Percentiles rank a stretch among this genome's conserved stretches.
Evolutionary conservation across 2,888 invertebrate species (phyloP).

Genomic region (Vesta saturnalis): DNA sequence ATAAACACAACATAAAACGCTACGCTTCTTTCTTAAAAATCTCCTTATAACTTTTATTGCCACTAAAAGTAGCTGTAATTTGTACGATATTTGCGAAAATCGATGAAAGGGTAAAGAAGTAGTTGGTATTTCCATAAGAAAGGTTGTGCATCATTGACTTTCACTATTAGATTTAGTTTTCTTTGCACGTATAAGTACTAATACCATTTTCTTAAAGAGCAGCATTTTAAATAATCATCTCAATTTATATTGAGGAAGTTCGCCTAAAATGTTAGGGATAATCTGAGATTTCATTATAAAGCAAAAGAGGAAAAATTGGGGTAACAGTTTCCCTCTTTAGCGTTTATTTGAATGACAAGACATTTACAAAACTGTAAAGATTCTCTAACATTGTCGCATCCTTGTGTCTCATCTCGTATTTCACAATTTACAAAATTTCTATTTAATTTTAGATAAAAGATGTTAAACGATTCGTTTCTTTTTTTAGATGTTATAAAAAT

Average conservation of each 20-base stretch:
- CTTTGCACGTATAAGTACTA: conserved; percentile 13
- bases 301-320: conserved; percentile 25
- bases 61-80: too few species aligned
- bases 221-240: conserved; percentile 25
- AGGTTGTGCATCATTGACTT: neutral
- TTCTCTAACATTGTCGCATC: conserved; percentile 25
- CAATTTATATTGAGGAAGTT: conserved; percentile 21
- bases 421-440: conserved; percentile 30
- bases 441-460: conserved; percentile 32
- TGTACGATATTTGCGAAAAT: neutral
- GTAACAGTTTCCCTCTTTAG: conserved; percentile 34
- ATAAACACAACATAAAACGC: neutral
- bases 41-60: conserved; percentile 4
- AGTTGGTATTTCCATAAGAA: neutral
- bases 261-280: conserved; percentile 14
- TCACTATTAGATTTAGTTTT: conserved; percentile 10
- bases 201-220: conserved; percentile 12
- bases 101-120: too few species aligned
- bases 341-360: conserved; percentile 32
- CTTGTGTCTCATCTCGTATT: conserved; percentile 15
- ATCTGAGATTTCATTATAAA: conserved; percentile 21
- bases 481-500: conserved; percentile 26
- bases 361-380: conserved; percentile 33
- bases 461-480: conserved; percentile 23
- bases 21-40: neutral